phyloP scores from a whole-genome alignment of 1,140 invertebrate genomes.

The Holotrichia oblita region DNA sequence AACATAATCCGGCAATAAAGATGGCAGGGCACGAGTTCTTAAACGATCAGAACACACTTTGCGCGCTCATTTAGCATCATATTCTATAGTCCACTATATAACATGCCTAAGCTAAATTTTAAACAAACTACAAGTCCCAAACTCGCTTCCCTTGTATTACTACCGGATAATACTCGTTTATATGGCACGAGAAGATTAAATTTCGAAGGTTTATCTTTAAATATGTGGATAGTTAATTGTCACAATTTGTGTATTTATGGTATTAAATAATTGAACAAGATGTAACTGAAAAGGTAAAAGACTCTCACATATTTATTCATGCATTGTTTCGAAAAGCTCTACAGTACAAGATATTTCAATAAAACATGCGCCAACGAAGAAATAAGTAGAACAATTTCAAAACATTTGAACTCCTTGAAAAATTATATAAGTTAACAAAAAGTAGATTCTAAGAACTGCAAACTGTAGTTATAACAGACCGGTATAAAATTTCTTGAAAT shows the following conservation, averaged over 20 bases:
- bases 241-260: not conserved
- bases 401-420: no score
- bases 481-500: no score
- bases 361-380: no score
- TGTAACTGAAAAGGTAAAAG: no score
- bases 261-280: no score
- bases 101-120: not conserved
- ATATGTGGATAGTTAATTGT: not conserved
- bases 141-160: not conserved
- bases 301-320: no score
- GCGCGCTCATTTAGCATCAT: not conserved
- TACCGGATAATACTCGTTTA: not conserved
- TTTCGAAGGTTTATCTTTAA: not conserved
- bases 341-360: no score
- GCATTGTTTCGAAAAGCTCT: no score
- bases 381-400: no score
- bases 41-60: not conserved
- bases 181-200: not conserved
- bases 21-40: constrained; percentile 15
- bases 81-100: not conserved
- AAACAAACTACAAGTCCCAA: not conserved
- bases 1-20: constrained; percentile 11
- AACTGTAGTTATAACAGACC: no score
- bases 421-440: no score
- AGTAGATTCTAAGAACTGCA: no score